phyloP scores from a whole-genome alignment of 1,140 invertebrate genomes.

The Drosophila tropicalis region DNA sequence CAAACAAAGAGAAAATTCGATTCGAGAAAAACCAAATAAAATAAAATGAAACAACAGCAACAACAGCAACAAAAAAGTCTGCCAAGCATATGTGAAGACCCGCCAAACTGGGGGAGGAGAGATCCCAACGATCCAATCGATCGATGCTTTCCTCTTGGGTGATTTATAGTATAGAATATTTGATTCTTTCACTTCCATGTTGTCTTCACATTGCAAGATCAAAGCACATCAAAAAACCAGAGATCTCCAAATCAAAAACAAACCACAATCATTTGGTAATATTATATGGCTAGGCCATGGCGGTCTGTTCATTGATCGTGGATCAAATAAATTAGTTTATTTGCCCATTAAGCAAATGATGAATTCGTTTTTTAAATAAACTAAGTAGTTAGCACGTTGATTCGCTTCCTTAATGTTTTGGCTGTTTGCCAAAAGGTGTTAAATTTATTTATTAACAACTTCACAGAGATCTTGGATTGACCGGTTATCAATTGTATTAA shows the following conservation, averaged over 20 bases:
- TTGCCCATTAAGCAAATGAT: no score
- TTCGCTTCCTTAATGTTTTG: no score
- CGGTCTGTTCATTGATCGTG: no score
- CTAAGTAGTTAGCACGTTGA: no score
- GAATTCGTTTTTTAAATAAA: not conserved
- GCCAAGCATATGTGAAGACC: conserved; percentile 59
- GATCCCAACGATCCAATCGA: no score
- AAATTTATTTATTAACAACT: conserved; percentile 11
- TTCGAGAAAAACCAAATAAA: conserved; percentile 55
- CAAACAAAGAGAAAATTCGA: conserved; percentile 59
- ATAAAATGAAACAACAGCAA: conserved; percentile 28
- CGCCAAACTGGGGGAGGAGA: not conserved
- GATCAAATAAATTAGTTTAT: no score
- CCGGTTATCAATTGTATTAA: no score
- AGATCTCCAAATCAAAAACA: not conserved
- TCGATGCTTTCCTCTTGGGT: no score
- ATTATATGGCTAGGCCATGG: no score
- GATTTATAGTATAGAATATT: no score
- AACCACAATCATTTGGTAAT: no score
- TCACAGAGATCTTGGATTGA: conserved; percentile 31
- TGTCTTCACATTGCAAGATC: conserved; percentile 8
- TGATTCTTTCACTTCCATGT: not conserved
- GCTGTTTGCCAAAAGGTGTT: no score
- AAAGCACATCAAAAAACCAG: not conserved
- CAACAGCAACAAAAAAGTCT: conserved; percentile 39